These are phyloP conservation scores for Phrynocephalus guinanensis DNA, from an alignment of 2,797 vertebrate species.

Conservation along the genomic window DNA sequence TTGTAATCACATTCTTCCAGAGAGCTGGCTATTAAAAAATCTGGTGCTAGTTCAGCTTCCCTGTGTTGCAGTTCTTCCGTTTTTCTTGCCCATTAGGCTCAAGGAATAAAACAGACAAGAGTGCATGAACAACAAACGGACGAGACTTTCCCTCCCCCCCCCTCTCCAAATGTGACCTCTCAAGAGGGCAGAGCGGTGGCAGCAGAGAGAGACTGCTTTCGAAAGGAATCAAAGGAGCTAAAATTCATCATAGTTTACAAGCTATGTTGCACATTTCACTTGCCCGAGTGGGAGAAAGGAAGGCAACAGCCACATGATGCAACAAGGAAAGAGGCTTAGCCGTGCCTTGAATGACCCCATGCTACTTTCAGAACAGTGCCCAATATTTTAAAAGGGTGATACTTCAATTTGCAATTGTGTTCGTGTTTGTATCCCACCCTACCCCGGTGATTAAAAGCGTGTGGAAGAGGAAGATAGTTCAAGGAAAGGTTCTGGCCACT, in stretches of 20 bases:
- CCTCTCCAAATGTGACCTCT: not conserved
- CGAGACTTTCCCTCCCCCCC: not conserved
- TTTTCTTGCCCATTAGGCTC: not conserved
- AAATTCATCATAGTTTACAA: not conserved
- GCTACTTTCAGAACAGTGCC: slow-evolving; percentile 2
- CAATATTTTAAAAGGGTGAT: not conserved
- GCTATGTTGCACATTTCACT: not conserved
- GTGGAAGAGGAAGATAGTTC: not conserved
- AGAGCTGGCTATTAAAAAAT: not conserved
- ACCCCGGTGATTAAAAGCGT: not conserved
- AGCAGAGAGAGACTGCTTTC: not conserved
- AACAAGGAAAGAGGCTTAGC: not conserved
- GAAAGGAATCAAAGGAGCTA: not conserved
- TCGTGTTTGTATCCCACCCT: not conserved
- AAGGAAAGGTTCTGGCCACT: not conserved
- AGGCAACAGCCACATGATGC: not conserved
- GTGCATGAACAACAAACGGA: not conserved
- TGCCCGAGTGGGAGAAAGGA: not conserved
- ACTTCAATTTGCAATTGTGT: not conserved
- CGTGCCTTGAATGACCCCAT: not conserved
- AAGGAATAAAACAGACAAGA: slow-evolving; percentile 6
- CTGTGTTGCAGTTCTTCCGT: not conserved
- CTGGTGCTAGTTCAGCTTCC: not conserved
- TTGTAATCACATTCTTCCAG: not conserved
- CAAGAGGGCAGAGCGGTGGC: not conserved